Evolutionary conservation across 2,797 vertebrate species (phyloP), one percentile per base, ranked within the genome.

Genomic region (Ibycter americanus): DNA sequence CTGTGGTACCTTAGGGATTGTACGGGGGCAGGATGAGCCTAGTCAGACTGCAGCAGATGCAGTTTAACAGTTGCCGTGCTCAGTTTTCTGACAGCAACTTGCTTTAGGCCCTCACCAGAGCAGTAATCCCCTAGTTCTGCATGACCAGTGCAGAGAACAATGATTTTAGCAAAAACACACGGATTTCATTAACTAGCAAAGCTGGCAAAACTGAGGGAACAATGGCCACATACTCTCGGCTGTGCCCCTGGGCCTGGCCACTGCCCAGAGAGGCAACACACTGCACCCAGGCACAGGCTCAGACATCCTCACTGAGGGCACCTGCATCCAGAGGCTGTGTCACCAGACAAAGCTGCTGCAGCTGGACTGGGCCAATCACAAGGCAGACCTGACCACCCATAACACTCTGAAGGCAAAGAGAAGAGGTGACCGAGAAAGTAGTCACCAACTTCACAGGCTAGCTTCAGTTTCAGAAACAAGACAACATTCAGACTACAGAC

Each of bases 391-490:
- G 3, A 49, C 10, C 47, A 76, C 29, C 9, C 3, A 1, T 13
- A 62, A 27, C 4, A 0, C 2, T 54, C 27, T 18, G 6, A 62
- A 47, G 15, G 11, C 3, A 1, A 46, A 87, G 25, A 62, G 12
- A 76, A 87, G 59, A 26, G 36, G 17, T 0, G 0, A 51, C 7
- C 0, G 0, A 55, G 52, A 44, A 84, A 27, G 16, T 58, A 42
- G 38, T 6, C 61, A 71, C 44, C 52, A 78, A 11, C 19, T 31
- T 13, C 1, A 0, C 29, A 47, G 44, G 23, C 19, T 20, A 42
- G 32, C 65, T 77, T 71, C 17, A 72, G 31, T 73, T 86, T 61
- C 71, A 65, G 63, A 77, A 92, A 74, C 13, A 49, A 16, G 52
- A 38, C 47, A 71, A 20, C 2, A 1, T 16, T 52, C 10, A 14